These are phyloP conservation scores for Protobothrops mucrosquamatus DNA, from an alignment of 2,113 vertebrate species.

Conservation along the genomic window DNA sequence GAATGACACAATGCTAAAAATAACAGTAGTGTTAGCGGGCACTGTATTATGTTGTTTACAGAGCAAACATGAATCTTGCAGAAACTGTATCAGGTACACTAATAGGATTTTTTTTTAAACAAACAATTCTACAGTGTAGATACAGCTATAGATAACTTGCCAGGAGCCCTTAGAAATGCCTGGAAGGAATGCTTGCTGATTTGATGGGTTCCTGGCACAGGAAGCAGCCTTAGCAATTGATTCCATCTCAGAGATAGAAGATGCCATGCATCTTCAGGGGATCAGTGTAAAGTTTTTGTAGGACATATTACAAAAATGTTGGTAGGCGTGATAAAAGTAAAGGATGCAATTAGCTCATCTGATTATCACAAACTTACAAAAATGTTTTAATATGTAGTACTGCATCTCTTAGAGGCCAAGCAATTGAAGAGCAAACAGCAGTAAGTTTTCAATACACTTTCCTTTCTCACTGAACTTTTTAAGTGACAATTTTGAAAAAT, in stretches of 20 bases:
- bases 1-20: background rate
- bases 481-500: background rate
- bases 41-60: background rate
- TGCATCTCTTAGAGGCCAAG: conserved; percentile 25
- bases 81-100: accelerated
- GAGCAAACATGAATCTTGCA: accelerated
- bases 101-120: background rate
- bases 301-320: background rate
- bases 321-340: background rate
- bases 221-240: background rate
- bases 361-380: background rate
- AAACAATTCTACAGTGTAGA: background rate
- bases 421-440: conserved; percentile 16
- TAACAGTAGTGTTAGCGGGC: background rate
- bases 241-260: background rate
- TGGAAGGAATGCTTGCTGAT: background rate
- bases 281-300: conserved; percentile 1
- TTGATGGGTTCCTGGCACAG: background rate
- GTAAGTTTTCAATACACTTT: conserved; percentile 17
- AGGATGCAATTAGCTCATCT: conserved; percentile 7
- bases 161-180: background rate
- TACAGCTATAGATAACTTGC: background rate
- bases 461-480: background rate
- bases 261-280: conserved; percentile 6
- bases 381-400: background rate